Evolutionary conservation across 2,888 invertebrate species (phyloP).

Genomic region (Orthosia gothica): DNA sequence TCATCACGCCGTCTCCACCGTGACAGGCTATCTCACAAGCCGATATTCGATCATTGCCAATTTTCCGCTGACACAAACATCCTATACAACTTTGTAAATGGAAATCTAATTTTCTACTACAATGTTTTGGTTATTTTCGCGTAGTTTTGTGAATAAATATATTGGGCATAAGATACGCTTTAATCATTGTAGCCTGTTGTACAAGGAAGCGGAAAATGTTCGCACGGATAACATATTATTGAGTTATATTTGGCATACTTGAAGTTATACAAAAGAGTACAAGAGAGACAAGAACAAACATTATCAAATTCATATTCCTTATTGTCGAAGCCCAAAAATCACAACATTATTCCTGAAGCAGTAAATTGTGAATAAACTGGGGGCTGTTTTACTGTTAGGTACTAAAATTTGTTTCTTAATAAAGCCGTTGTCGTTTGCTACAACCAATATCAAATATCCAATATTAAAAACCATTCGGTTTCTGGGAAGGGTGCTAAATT

Average conservation of each 20-base stretch:
- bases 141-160: constrained; percentile 21
- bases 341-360: background rate
- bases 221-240: background rate
- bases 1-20: constrained; percentile 49
- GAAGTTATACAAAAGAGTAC: background rate
- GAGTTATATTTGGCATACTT: background rate
- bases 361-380: too few relatives aligned
- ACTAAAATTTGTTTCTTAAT: background rate
- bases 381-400: background rate
- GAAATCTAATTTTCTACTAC: constrained; percentile 84
- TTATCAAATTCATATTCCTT: background rate
- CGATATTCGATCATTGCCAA: constrained; percentile 83
- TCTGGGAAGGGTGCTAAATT: background rate
- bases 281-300: too few relatives aligned
- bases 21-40: constrained; percentile 69
- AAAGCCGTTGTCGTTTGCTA: background rate
- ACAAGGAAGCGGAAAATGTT: background rate
- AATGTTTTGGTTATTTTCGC: constrained; percentile 68
- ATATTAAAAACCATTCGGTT: constrained; percentile 3
- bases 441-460: background rate
- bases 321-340: background rate
- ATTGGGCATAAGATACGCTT: background rate
- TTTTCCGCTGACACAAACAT: constrained; percentile 81
- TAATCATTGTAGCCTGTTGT: background rate
- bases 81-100: constrained; percentile 74